These are phyloP conservation scores for Incurvaria masculella DNA, from an alignment of 2,888 invertebrate genomes.

Conservation along the genomic window DNA sequence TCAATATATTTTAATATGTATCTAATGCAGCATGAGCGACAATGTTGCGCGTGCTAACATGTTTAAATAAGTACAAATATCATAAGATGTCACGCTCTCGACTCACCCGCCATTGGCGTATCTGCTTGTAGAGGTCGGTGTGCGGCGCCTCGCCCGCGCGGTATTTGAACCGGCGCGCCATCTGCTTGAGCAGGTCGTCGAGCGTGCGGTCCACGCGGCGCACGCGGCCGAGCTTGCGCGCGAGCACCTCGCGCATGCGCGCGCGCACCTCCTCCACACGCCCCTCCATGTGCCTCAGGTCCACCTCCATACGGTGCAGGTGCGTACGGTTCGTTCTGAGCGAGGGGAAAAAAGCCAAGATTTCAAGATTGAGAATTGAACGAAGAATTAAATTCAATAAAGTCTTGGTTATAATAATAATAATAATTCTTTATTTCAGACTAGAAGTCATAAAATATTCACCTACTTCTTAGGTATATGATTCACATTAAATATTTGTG, in stretches of 20 bases:
- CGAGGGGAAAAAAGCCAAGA: no score
- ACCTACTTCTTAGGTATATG: no score
- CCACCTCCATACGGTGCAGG: conserved; percentile 66
- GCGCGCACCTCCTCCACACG: conserved; percentile 56
- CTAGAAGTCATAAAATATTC: no score
- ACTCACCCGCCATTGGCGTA: conserved; percentile 36
- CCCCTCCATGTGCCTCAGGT: conserved; percentile 63
- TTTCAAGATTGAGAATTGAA: no score
- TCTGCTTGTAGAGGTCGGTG: conserved; percentile 24
- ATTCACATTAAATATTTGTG: no score
- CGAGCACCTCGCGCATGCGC: conserved; percentile 40
- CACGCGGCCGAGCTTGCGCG: conserved; percentile 39
- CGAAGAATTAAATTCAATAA: no score
- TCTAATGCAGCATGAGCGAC: neutral
- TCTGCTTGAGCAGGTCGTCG: conserved; percentile 37
- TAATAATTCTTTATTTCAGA: no score
- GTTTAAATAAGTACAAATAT: neutral
- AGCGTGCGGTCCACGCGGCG: conserved; percentile 39
- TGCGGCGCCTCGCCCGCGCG: conserved; percentile 15
- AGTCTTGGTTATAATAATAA: no score
- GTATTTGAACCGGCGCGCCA: conserved; percentile 45
- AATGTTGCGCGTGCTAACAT: neutral
- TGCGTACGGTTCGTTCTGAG: conserved; percentile 64
- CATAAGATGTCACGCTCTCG: no score
- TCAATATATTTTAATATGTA: no score